phyloP scores from a whole-genome alignment of 2,888 invertebrate genomes.

The Drosophila mimetica region DNA sequence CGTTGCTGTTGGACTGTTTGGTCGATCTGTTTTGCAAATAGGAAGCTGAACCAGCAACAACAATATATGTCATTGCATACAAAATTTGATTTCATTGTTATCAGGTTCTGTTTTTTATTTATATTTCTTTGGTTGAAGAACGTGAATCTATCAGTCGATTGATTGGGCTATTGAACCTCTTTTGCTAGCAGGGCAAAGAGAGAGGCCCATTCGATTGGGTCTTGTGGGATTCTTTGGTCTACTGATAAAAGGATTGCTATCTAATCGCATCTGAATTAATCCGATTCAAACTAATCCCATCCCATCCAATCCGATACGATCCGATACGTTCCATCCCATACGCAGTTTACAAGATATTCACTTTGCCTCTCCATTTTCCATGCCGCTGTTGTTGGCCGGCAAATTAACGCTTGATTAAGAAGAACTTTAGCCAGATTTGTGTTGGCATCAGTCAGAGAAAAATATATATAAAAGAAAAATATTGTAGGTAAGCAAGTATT shows the following conservation, averaged over 20 bases:
- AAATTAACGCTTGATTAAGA: slow-evolving; percentile 76
- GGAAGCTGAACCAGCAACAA: slow-evolving; percentile 25
- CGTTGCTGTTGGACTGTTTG: not conserved
- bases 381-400: slow-evolving; percentile 11
- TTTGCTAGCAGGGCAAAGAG: not conserved
- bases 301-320: slow-evolving; percentile 11
- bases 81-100: slow-evolving; percentile 48
- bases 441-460: not conserved
- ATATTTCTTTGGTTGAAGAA: slow-evolving; percentile 28
- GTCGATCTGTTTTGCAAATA: slow-evolving; percentile 38
- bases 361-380: slow-evolving; percentile 33
- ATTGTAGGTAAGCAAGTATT: too few species aligned
- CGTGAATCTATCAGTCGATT: slow-evolving; percentile 34
- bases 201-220: not conserved
- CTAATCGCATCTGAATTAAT: slow-evolving; percentile 11
- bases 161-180: slow-evolving; percentile 64
- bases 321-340: slow-evolving; percentile 22
- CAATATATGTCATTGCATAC: slow-evolving; percentile 58
- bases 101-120: slow-evolving; percentile 25
- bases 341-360: slow-evolving; percentile 34
- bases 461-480: too few species aligned
- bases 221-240: not conserved
- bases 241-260: slow-evolving; percentile 8
- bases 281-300: slow-evolving; percentile 19
- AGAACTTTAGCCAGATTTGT: slow-evolving; percentile 44